phyloP scores from a whole-genome alignment of 2,113 vertebrate genomes.

The Nothocercus julius region DNA sequence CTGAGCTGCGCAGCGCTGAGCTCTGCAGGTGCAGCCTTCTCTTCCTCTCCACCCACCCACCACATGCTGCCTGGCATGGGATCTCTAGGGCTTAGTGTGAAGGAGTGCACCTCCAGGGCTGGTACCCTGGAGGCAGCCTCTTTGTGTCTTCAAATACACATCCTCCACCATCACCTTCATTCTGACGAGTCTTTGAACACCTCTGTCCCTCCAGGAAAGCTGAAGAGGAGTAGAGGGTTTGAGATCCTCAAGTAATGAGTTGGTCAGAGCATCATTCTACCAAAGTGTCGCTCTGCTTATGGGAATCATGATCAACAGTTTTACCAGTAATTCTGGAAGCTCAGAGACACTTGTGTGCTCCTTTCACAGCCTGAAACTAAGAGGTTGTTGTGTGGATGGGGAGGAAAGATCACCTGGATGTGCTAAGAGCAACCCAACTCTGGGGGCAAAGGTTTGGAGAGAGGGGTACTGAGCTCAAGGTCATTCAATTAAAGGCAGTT shows the following conservation, averaged over 20 bases:
- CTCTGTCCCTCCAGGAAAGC: not conserved
- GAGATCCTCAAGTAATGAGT: not conserved
- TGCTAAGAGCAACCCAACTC: not conserved
- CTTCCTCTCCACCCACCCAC: not conserved
- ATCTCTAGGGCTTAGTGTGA: not conserved
- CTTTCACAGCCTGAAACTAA: not conserved
- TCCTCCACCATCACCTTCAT: not conserved
- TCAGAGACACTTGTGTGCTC: accelerated
- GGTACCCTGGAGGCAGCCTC: not conserved
- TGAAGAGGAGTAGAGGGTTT: not conserved
- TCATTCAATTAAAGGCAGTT: not conserved
- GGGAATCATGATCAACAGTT: not conserved
- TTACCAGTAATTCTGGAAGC: not conserved
- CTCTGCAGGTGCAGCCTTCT: not conserved
- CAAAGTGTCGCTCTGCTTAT: not conserved
- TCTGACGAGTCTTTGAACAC: not conserved
- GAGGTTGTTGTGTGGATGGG: not conserved
- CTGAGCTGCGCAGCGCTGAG: not conserved
- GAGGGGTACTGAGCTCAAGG: not conserved
- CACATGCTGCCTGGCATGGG: accelerated
- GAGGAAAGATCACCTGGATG: not conserved
- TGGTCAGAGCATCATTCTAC: not conserved
- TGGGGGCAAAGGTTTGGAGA: not conserved
- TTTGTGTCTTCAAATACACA: not conserved
- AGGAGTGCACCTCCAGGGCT: not conserved